A percentile compares a stretch with the other conserved stretches of the same genome.
Evolutionary conservation across 2,113 vertebrate genomes (phyloP).

Genomic region (Cinclus mexicanus): DNA sequence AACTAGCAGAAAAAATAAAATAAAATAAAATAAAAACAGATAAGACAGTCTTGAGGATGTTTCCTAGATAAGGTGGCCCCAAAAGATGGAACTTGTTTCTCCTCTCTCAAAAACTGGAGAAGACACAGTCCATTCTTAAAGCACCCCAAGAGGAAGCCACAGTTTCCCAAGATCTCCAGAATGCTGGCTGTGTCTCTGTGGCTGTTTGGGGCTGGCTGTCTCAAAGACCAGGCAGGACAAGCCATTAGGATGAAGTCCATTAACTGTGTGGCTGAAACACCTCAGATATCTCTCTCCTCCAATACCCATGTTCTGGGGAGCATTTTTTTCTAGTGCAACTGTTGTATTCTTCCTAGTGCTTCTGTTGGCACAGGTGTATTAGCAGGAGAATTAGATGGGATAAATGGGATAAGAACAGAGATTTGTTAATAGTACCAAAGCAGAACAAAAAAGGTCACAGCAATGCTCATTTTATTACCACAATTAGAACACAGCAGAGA

Average conservation of each 20-base stretch:
- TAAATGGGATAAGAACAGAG: background rate
- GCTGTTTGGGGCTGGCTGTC: background rate
- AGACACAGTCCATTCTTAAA: background rate
- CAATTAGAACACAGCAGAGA: background rate
- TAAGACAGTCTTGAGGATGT: background rate
- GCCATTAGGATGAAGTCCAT: background rate
- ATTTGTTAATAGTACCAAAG: background rate
- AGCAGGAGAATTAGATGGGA: background rate
- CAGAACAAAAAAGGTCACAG: background rate
- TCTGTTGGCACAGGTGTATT: background rate
- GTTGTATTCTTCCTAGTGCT: background rate
- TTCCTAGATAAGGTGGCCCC: background rate
- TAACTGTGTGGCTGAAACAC: background rate
- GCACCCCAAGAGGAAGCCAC: background rate
- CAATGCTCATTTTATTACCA: background rate
- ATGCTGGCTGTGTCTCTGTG: background rate
- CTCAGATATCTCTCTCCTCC: background rate
- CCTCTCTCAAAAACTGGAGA: background rate
- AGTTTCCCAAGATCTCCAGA: background rate
- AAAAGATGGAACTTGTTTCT: background rate
- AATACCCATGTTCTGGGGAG: background rate
- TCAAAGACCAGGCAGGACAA: background rate
- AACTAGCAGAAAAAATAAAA: background rate
- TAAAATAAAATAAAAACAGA: background rate
- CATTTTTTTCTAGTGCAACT: background rate